A percentile compares a stretch with the other conserved stretches of the same genome.
phyloP scores from a whole-genome alignment of 2,888 invertebrate species.

The Ophion slaviceki region DNA sequence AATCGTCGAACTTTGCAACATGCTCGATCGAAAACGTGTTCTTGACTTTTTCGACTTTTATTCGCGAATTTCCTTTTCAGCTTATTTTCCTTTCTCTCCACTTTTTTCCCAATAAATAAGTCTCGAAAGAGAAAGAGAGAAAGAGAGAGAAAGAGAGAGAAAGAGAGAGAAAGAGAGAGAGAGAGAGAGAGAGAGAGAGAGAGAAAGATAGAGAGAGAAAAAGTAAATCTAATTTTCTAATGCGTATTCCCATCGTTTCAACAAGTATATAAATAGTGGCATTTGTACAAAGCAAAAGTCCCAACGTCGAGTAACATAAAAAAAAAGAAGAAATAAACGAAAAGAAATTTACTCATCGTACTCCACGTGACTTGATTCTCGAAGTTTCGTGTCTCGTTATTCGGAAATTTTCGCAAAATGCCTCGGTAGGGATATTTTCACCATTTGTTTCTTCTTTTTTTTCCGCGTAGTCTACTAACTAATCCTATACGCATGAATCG shows the following conservation, averaged over 20 bases:
- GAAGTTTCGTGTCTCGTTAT: conserved; percentile 20
- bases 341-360: conserved; percentile 46
- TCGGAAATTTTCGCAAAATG: conserved; percentile 7
- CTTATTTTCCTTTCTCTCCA: conserved; percentile 28
- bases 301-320: conserved; percentile 70
- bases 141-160: conserved; percentile 10
- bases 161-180: conserved; percentile 21
- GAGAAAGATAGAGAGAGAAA: too few species aligned
- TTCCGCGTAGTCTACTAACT: conserved; percentile 47
- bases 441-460: conserved; percentile 22
- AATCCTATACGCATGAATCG: conserved; percentile 25
- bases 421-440: background rate
- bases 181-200: conserved; percentile 43
- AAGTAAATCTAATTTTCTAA: conserved; percentile 66
- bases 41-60: background rate
- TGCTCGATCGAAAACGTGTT: conserved; percentile 13
- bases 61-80: conserved; percentile 33
- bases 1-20: conserved; percentile 76
- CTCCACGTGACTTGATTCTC: conserved; percentile 30
- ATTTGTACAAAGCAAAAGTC: conserved; percentile 79
- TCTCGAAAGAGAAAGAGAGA: conserved; percentile 37
- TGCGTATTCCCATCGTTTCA: conserved; percentile 63
- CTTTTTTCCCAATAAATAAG: conserved; percentile 59
- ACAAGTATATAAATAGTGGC: conserved; percentile 78
- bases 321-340: conserved; percentile 45